A percentile compares a stretch with the other conserved stretches of the same genome.
Evolutionary conservation across 2,888 invertebrate genomes (phyloP).

Genomic region (Escarpia spicata): DNA sequence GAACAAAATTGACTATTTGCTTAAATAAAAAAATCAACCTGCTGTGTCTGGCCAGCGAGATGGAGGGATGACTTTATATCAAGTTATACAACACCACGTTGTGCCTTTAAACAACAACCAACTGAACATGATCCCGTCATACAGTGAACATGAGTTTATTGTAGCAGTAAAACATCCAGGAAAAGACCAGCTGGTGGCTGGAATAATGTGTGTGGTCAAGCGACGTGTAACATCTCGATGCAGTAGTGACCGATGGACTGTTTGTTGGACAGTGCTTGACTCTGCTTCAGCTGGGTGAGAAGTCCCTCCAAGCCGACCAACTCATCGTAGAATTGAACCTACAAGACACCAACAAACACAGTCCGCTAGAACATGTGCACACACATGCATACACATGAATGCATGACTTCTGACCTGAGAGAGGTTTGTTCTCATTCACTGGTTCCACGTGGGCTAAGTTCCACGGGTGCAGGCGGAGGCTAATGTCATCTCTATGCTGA

Average conservation of each 20-base stretch:
- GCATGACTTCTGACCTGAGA: not conserved
- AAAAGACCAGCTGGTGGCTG: not conserved
- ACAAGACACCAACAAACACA: conserved; percentile 29
- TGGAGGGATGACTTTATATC: too few species aligned
- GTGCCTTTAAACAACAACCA: not conserved
- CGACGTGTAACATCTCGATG: conserved; percentile 52
- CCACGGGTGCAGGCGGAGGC: too few species aligned
- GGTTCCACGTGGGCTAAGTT: not conserved
- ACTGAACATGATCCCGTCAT: not conserved
- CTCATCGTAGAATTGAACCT: conserved; percentile 48
- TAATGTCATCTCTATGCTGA: too few species aligned
- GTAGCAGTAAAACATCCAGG: not conserved
- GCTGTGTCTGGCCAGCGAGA: too few species aligned
- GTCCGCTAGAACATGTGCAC: not conserved
- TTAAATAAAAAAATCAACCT: too few species aligned
- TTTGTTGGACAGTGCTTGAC: conserved; percentile 39
- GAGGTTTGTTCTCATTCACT: not conserved
- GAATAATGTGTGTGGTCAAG: conserved; percentile 24
- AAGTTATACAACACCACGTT: not conserved
- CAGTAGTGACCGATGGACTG: conserved; percentile 51
- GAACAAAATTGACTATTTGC: too few species aligned
- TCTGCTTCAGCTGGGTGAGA: conserved; percentile 48
- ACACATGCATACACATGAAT: not conserved
- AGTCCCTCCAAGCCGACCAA: conserved; percentile 46
- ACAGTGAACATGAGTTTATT: not conserved